Percentiles rank a stretch among this genome's conserved stretches.
Conservation (phyloP, 2,888 invertebrate species). For the Andrena marginata region DNA sequence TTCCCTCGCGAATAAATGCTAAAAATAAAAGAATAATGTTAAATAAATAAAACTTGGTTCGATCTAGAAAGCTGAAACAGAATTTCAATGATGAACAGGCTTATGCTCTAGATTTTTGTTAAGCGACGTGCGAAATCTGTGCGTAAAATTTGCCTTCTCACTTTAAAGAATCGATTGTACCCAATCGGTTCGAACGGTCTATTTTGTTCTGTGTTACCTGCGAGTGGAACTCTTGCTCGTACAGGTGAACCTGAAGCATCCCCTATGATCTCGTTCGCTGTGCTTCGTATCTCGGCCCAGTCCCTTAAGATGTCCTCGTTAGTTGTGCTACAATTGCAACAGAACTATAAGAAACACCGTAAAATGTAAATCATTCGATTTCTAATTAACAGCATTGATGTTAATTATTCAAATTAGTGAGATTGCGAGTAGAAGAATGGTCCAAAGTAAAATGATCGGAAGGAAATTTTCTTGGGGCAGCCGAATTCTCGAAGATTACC, state of each 20-base stretch:
- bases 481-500: too few species aligned
- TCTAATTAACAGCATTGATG: too few species aligned
- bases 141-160: constrained; percentile 8
- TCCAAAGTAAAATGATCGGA: too few species aligned
- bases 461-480: too few species aligned
- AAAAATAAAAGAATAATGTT: neutral
- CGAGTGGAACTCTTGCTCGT: constrained; percentile 90
- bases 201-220: constrained; percentile 87
- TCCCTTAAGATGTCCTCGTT: constrained; percentile 92
- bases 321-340: constrained; percentile 86
- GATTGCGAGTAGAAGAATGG: too few species aligned
- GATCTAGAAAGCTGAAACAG: constrained; percentile 42
- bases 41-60: constrained; percentile 6
- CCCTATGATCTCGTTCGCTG: constrained; percentile 89
- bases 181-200: constrained; percentile 17
- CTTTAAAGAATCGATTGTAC: constrained; percentile 10
- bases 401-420: too few species aligned
- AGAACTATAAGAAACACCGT: too few species aligned
- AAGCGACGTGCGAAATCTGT: neutral
- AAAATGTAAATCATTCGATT: too few species aligned
- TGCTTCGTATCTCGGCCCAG: constrained; percentile 93
- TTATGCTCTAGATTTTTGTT: neutral
- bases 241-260: constrained; percentile 86
- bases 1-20: neutral
- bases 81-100: constrained; percentile 22